Percentiles rank a stretch among this genome's conserved stretches.
phyloP scores from a whole-genome alignment of 2,888 invertebrate genomes.

The Diplazon laetatorius region DNA sequence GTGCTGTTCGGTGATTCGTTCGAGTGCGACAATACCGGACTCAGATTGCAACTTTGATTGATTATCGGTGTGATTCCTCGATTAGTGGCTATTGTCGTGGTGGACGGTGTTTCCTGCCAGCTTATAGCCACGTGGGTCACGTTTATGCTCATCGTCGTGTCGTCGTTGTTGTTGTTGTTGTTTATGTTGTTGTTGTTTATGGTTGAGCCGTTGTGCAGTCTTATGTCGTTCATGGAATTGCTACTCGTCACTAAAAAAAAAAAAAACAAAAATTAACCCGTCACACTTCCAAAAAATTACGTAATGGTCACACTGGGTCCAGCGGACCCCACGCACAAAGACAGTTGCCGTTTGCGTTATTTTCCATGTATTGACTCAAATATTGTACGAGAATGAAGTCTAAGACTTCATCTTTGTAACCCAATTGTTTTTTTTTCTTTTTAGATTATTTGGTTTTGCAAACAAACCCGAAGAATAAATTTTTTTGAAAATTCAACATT shows the following conservation, averaged over 20 bases:
- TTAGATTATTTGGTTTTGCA: too few species aligned
- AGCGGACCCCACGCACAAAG: too few species aligned
- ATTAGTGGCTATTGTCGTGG: constrained; percentile 70
- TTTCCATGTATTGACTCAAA: too few species aligned
- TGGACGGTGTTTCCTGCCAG: constrained; percentile 76
- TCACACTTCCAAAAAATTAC: too few species aligned
- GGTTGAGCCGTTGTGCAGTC: constrained; percentile 75
- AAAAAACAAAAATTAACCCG: constrained; percentile 28
- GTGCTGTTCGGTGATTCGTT: constrained; percentile 40
- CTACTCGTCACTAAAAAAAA: constrained; percentile 76
- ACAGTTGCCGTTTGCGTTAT: too few species aligned
- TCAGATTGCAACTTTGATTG: constrained; percentile 68
- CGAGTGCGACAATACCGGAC: constrained; percentile 43
- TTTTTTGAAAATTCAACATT: too few species aligned
- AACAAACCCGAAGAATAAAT: too few species aligned
- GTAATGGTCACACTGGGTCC: too few species aligned
- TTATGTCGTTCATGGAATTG: constrained; percentile 79
- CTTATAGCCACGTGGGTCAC: constrained; percentile 67
- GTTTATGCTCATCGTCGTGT: constrained; percentile 66
- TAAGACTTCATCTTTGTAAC: too few species aligned
- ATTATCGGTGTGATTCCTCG: constrained; percentile 77
- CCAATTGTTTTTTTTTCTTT: too few species aligned
- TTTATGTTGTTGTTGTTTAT: constrained; percentile 67
- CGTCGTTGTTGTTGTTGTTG: constrained; percentile 70
- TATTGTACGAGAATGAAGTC: too few species aligned